phyloP scores from a whole-genome alignment of 2,888 invertebrate genomes.

The Acanthococcus lagerstroemiae region DNA sequence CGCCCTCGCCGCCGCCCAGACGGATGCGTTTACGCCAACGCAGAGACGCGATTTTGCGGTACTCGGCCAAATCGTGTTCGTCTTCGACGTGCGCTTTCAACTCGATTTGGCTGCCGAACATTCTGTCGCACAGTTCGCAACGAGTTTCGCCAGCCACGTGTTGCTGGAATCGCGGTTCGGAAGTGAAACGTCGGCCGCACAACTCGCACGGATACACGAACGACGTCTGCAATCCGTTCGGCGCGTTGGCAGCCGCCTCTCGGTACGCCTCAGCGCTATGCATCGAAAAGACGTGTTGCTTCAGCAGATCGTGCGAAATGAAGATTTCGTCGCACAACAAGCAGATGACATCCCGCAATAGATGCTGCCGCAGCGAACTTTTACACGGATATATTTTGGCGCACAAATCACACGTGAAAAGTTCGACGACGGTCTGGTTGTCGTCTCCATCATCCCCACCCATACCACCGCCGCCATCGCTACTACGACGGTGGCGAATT shows the following conservation, averaged over 20 bases:
- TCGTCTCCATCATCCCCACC: not conserved
- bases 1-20: not conserved
- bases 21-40: constrained; percentile 7
- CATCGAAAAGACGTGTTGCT: not conserved
- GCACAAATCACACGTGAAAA: constrained; percentile 9
- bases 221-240: not conserved
- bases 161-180: not conserved
- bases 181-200: constrained; percentile 9
- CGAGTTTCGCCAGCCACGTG: not conserved
- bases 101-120: not conserved
- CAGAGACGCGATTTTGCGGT: constrained; percentile 8
- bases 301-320: constrained; percentile 13
- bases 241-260: not conserved
- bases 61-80: not conserved
- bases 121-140: not conserved
- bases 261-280: not conserved
- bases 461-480: not conserved
- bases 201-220: constrained; percentile 17
- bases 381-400: not conserved
- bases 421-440: too few relatives aligned
- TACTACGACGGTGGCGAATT: not conserved
- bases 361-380: not conserved
- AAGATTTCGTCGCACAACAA: constrained; percentile 14
- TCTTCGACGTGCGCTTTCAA: constrained; percentile 7
- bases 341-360: constrained; percentile 6